Evolutionary conservation across 2,888 invertebrate species (phyloP).

Genomic region (Diarsia rubi): DNA sequence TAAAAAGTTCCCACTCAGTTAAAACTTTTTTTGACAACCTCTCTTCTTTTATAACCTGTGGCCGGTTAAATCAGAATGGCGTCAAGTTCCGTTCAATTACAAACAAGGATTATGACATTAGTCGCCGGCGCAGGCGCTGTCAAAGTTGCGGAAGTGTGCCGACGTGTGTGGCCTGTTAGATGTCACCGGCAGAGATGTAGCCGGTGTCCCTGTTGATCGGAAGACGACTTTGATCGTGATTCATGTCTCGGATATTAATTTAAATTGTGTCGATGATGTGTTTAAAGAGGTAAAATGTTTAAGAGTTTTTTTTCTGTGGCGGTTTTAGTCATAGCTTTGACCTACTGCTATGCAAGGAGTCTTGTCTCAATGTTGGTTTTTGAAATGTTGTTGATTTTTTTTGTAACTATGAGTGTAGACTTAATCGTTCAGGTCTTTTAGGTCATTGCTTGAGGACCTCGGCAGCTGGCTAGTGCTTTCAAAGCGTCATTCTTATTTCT

Average conservation of each 20-base stretch:
- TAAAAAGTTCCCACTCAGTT: not conserved
- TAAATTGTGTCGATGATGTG: conserved; percentile 27
- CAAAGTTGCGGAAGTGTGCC: conserved; percentile 77
- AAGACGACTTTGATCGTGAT: conserved; percentile 41
- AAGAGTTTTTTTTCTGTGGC: not conserved
- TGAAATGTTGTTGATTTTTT: not conserved
- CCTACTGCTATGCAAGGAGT: not conserved
- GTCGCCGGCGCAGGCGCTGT: conserved; percentile 45
- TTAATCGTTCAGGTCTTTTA: not conserved
- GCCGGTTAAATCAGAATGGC: conserved; percentile 32
- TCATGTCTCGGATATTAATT: conserved; percentile 39
- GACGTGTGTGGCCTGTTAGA: conserved; percentile 82
- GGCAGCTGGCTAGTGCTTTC: not conserved
- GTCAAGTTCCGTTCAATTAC: conserved; percentile 54
- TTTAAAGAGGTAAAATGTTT: not conserved
- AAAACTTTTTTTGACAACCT: conserved; percentile 13
- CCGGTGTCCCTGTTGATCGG: conserved; percentile 14
- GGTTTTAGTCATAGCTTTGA: not conserved
- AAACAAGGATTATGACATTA: conserved; percentile 62
- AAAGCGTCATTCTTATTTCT: not conserved
- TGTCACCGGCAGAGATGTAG: conserved; percentile 61
- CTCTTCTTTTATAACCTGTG: conserved; percentile 14
- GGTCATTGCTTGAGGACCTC: not conserved
- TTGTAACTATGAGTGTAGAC: not conserved
- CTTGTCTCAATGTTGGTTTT: not conserved